A percentile compares a stretch with the other conserved stretches of the same genome.
Conservation (phyloP, 2,113 vertebrate genomes). For the Siniperca chuatsi region DNA sequence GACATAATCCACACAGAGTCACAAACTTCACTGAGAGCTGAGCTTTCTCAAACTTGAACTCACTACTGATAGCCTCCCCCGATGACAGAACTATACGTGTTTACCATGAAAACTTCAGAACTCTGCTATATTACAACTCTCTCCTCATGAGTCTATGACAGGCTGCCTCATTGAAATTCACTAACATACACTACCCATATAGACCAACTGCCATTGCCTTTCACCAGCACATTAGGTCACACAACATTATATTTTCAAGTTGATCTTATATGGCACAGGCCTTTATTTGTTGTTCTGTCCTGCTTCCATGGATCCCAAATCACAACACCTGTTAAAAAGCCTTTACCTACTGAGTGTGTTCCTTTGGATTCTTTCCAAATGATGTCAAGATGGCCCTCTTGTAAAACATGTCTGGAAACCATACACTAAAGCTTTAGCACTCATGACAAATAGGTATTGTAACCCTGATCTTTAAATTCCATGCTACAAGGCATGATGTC, state of each 20-base stretch:
- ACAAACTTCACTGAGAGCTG: constrained; percentile 38
- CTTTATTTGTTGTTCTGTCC: constrained; percentile 56
- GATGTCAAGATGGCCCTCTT: constrained; percentile 57
- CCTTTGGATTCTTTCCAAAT: constrained; percentile 77
- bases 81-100: constrained; percentile 47
- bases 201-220: constrained; percentile 31
- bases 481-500: constrained; percentile 30
- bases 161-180: background rate
- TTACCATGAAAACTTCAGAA: constrained; percentile 45
- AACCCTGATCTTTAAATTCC: constrained; percentile 56
- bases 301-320: constrained; percentile 53
- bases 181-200: background rate
- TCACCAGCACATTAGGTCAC: constrained; percentile 45
- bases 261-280: background rate
- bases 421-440: constrained; percentile 44
- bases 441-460: constrained; percentile 38
- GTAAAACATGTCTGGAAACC: constrained; percentile 68
- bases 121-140: background rate
- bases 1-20: constrained; percentile 53
- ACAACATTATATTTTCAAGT: constrained; percentile 50
- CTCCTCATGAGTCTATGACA: constrained; percentile 27
- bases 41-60: constrained; percentile 58
- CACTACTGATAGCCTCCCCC: constrained; percentile 24
- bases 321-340: constrained; percentile 58
- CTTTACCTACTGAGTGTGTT: constrained; percentile 32